These are phyloP conservation scores for Phoxinus dragarum DNA, from an alignment of 2,797 vertebrate species.

Conservation along the genomic window DNA sequence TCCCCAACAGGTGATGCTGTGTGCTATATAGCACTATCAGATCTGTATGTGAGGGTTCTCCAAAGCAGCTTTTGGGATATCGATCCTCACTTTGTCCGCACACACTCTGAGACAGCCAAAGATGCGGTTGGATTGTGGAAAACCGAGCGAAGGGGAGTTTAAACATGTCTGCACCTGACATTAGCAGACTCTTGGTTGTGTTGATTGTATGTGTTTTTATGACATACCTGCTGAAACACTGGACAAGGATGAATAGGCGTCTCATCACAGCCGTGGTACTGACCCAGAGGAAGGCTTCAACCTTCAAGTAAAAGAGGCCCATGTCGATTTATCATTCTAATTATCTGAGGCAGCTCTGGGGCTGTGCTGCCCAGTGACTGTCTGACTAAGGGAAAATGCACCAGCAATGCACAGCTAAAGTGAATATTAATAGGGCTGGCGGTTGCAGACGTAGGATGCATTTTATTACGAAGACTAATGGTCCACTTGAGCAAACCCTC, in stretches of 20 bases:
- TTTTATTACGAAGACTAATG: conserved; percentile 80
- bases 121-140: conserved; percentile 47
- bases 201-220: conserved; percentile 55
- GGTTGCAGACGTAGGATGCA: conserved; percentile 58
- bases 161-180: conserved; percentile 69
- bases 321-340: conserved; percentile 78
- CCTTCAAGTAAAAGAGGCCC: conserved; percentile 57
- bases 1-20: conserved; percentile 62
- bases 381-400: conserved; percentile 75
- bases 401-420: conserved; percentile 54
- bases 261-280: conserved; percentile 50
- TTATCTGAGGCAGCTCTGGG: conserved; percentile 75
- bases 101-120: conserved; percentile 53
- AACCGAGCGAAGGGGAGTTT: conserved; percentile 64
- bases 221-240: conserved; percentile 59
- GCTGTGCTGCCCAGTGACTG: conserved; percentile 66
- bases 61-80: conserved; percentile 44
- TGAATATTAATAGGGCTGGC: conserved; percentile 76
- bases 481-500: conserved; percentile 69
- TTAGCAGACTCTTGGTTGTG: conserved; percentile 64
- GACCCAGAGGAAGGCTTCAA: conserved; percentile 51
- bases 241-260: conserved; percentile 57
- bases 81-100: conserved; percentile 20
- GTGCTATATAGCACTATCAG: conserved; percentile 67
- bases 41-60: conserved; percentile 67